Conservation (phyloP, 2,888 invertebrate genomes). For the Pollenia labialis region DNA sequence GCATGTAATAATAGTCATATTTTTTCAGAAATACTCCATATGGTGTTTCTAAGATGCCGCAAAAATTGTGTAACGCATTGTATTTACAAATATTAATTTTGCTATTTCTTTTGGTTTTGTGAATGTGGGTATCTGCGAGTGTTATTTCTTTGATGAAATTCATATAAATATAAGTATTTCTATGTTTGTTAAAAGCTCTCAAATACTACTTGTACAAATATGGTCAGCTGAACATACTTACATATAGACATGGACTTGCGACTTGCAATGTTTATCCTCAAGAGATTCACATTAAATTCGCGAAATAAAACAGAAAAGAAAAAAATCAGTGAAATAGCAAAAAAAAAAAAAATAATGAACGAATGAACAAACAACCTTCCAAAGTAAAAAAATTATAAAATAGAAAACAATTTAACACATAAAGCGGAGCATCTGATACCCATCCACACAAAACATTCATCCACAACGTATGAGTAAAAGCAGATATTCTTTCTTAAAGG, state of each 20-base stretch:
- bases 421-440: constrained; percentile 21
- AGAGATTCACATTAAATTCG: constrained; percentile 42
- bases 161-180: neutral
- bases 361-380: constrained; percentile 34
- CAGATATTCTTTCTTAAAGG: constrained; percentile 17
- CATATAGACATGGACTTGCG: neutral
- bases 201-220: constrained; percentile 20
- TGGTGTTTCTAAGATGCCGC: constrained; percentile 40
- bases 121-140: neutral
- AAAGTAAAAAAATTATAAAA: neutral
- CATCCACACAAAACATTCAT: constrained; percentile 33
- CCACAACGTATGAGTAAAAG: neutral
- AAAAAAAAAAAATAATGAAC: neutral
- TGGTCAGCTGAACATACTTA: constrained; percentile 15
- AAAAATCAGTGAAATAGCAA: neutral
- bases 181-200: neutral
- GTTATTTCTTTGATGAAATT: neutral
- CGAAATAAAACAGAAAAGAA: neutral
- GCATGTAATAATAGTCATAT: constrained; percentile 10
- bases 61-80: constrained; percentile 32
- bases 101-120: neutral
- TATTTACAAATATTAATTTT: constrained; percentile 29
- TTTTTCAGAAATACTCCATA: constrained; percentile 36
- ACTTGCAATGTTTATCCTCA: constrained; percentile 36
- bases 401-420: constrained; percentile 8